Evolutionary conservation across 2,888 invertebrate species (phyloP).

Genomic region (Parnassius smintheus): DNA sequence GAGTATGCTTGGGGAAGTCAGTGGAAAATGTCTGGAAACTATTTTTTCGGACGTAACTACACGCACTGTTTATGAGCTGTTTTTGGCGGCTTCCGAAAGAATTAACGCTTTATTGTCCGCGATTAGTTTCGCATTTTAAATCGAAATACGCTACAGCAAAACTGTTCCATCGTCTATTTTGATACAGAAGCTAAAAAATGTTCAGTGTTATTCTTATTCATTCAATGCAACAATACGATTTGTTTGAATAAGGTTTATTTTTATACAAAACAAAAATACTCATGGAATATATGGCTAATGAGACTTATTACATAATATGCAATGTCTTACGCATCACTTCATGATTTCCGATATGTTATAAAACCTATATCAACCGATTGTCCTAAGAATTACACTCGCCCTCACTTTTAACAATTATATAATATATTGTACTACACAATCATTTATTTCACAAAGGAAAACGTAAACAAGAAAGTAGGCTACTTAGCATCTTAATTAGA

Average conservation of each 20-base stretch:
- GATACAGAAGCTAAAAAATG: conserved; percentile 10
- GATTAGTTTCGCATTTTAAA: conserved; percentile 21
- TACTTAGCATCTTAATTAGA: not conserved
- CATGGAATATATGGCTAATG: too few species aligned
- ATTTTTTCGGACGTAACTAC: conserved; percentile 47
- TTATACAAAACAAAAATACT: too few species aligned
- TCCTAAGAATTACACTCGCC: too few species aligned
- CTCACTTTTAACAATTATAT: too few species aligned
- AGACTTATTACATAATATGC: too few species aligned
- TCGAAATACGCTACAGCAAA: conserved; percentile 4
- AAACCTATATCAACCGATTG: too few species aligned
- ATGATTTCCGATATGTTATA: too few species aligned
- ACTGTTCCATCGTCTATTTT: conserved; percentile 5
- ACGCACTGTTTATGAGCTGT: conserved; percentile 42
- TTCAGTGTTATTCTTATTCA: conserved; percentile 8
- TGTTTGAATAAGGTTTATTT: too few species aligned
- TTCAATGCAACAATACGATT: too few species aligned
- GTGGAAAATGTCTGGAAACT: conserved; percentile 63
- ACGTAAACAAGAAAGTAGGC: not conserved
- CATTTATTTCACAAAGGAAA: too few species aligned
- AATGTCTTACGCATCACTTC: too few species aligned
- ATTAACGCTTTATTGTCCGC: conserved; percentile 24
- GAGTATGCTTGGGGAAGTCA: conserved; percentile 62
- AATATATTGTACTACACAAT: too few species aligned
- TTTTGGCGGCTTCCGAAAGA: conserved; percentile 19